phyloP scores from a whole-genome alignment of 2,797 vertebrate species.

The Micromesistius poutassou region DNA sequence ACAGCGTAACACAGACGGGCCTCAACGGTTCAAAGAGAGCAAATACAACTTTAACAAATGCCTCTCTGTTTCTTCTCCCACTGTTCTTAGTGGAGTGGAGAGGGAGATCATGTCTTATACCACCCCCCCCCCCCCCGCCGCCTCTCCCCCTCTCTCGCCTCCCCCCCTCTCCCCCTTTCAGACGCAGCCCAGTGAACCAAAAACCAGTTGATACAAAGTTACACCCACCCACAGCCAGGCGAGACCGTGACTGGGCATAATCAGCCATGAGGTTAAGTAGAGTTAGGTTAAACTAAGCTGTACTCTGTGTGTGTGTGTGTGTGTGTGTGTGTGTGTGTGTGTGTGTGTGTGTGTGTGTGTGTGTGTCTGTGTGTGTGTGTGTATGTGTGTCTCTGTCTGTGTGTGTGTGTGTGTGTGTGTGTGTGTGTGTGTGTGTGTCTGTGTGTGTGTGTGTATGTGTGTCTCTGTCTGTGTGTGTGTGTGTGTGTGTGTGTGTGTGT shows the following conservation, averaged over 20 bases:
- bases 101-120: constrained; percentile 47
- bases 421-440: background rate
- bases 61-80: constrained; percentile 58
- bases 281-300: constrained; percentile 26
- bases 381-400: background rate
- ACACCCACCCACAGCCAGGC: constrained; percentile 18
- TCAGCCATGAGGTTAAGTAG: constrained; percentile 38
- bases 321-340: constrained; percentile 12
- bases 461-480: background rate
- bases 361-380: background rate
- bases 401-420: background rate
- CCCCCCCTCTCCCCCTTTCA: constrained; percentile 1
- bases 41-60: background rate
- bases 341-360: background rate
- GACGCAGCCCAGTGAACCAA: background rate
- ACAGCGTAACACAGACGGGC: background rate
- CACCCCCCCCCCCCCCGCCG: background rate
- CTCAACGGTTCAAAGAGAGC: background rate
- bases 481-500: background rate
- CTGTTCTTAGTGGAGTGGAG: constrained; percentile 42
- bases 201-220: constrained; percentile 16
- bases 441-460: background rate
- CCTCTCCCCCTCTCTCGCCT: background rate
- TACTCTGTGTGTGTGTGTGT: constrained; percentile 17
- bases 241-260: constrained; percentile 38